phyloP scores from a whole-genome alignment of 2,113 vertebrate species.

The Sciurus niger region DNA sequence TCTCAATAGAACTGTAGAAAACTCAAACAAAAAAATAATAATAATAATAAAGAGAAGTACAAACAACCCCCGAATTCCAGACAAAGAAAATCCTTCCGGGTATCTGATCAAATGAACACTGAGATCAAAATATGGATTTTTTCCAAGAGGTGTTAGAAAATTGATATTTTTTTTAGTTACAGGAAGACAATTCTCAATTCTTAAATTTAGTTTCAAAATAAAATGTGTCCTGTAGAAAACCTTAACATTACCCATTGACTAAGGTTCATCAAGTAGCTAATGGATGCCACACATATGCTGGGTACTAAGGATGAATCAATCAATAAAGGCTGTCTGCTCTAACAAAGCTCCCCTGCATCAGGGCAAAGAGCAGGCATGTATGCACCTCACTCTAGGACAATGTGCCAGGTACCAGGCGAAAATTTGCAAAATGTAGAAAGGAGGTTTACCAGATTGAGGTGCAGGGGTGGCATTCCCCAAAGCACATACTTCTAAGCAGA shows the following conservation, averaged over 20 bases:
- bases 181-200: neutral
- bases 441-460: neutral
- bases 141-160: neutral
- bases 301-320: neutral
- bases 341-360: accelerated
- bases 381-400: neutral
- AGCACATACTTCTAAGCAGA: neutral
- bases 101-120: neutral
- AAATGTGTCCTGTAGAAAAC: neutral
- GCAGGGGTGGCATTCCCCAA: neutral
- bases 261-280: neutral
- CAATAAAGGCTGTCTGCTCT: neutral
- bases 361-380: accelerated
- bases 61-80: neutral
- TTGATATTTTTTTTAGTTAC: neutral
- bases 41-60: neutral
- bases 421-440: neutral
- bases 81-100: neutral
- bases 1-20: neutral
- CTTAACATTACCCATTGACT: neutral
- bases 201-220: neutral
- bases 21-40: neutral
- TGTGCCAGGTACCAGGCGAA: neutral
- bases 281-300: neutral
- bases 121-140: conserved; percentile 18